Percentiles rank a stretch among this genome's conserved stretches.
These are phyloP conservation scores for Capricornis sumatraensis DNA, from an alignment of 2,113 vertebrate species.

Conservation along the genomic window DNA sequence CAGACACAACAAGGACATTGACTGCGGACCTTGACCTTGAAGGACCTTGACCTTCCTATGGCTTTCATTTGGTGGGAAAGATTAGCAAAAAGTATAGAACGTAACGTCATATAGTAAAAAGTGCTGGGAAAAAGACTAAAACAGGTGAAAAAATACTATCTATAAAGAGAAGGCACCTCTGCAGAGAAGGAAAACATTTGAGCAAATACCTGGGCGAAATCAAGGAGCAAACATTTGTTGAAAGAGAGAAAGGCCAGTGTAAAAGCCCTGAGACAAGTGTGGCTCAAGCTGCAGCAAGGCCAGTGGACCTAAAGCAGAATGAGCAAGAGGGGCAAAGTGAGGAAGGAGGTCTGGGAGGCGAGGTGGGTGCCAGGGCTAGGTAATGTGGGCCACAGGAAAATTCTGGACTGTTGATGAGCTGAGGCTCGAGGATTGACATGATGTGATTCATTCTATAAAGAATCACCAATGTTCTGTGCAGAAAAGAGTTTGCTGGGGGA, in stretches of 20 bases:
- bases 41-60: neutral
- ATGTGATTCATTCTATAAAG: neutral
- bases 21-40: neutral
- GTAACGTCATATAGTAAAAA: neutral
- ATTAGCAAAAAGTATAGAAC: neutral
- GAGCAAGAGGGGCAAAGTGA: neutral
- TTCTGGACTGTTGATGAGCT: neutral
- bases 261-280: neutral
- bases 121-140: neutral
- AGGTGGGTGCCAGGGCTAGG: neutral
- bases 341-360: neutral
- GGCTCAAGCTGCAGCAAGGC: neutral
- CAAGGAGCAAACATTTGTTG: neutral
- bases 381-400: neutral
- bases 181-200: neutral
- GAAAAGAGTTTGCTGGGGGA: neutral
- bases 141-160: neutral
- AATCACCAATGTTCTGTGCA: neutral
- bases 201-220: neutral
- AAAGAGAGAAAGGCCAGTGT: neutral
- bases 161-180: neutral
- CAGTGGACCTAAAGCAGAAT: rapidly evolving
- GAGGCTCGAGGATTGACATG: neutral
- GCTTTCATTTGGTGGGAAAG: neutral
- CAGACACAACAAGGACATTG: neutral